Percentiles rank a stretch among this genome's conserved stretches.
phyloP scores from a whole-genome alignment of 2,888 invertebrate species.

The Ganaspis brasiliensis region DNA sequence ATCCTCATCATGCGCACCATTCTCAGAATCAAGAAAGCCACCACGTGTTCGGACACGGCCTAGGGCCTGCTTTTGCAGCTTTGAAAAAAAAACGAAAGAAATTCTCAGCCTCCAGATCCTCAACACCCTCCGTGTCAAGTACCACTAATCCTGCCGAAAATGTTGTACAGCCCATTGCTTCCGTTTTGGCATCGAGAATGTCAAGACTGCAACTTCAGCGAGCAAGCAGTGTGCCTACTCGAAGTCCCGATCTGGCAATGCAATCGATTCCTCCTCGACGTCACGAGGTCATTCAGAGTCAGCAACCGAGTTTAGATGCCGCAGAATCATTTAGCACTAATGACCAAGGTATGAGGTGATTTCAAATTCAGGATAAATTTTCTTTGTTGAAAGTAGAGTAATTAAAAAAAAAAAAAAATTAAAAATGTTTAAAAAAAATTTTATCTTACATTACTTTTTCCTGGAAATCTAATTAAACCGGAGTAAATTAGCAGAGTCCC shows the following conservation, averaged over 20 bases:
- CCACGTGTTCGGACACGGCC: slow-evolving; percentile 71
- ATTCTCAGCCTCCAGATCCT: slow-evolving; percentile 90
- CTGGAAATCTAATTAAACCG: slow-evolving; percentile 7
- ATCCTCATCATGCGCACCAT: slow-evolving; percentile 65
- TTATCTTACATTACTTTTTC: too few species aligned
- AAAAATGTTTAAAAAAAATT: too few species aligned
- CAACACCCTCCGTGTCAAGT: slow-evolving; percentile 82
- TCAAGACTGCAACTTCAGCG: slow-evolving; percentile 83
- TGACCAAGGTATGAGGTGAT: slow-evolving; percentile 68
- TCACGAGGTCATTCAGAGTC: slow-evolving; percentile 85
- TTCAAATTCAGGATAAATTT: too few species aligned
- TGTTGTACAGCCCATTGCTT: slow-evolving; percentile 57
- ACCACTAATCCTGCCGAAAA: slow-evolving; percentile 72
- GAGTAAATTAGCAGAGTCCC: not conserved
- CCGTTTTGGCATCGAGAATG: slow-evolving; percentile 64
- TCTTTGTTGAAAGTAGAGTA: too few species aligned
- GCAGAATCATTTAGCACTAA: slow-evolving; percentile 68
- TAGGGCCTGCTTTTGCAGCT: slow-evolving; percentile 85
- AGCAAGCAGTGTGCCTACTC: slow-evolving; percentile 87
- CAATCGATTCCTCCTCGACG: slow-evolving; percentile 79
- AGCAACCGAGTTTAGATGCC: slow-evolving; percentile 81
- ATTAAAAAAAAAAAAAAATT: too few species aligned
- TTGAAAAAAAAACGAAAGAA: slow-evolving; percentile 91
- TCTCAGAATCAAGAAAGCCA: slow-evolving; percentile 75
- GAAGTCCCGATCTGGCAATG: slow-evolving; percentile 80